Evolutionary conservation across 2,888 invertebrate species (phyloP).

Genomic region (Agrotis puta): DNA sequence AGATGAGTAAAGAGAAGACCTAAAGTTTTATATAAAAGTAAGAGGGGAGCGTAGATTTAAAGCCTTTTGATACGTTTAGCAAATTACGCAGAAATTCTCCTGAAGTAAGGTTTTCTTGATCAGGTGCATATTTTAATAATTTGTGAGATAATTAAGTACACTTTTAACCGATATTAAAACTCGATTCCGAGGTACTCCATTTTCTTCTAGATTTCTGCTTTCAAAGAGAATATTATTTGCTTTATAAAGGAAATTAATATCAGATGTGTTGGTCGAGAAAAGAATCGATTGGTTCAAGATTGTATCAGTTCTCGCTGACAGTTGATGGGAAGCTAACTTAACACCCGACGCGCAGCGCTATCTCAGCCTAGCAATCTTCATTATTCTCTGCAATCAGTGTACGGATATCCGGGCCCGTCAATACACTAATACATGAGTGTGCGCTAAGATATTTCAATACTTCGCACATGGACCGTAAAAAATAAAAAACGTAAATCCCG

Average conservation of each 20-base stretch:
- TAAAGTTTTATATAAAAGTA: conserved; percentile 9
- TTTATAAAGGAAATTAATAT: conserved; percentile 15
- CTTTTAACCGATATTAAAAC: conserved; percentile 5
- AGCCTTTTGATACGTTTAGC: conserved; percentile 7
- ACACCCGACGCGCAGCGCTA: conserved; percentile 19
- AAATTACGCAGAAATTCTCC: conserved; percentile 1
- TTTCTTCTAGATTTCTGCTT: not conserved
- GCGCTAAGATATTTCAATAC: conserved; percentile 12
- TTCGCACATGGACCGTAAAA: no score
- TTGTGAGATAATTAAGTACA: conserved; percentile 19
- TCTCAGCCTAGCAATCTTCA: conserved; percentile 40
- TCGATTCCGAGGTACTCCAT: not conserved
- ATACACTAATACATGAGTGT: conserved; percentile 5
- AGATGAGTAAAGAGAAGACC: not conserved
- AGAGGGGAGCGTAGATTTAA: conserved; percentile 17
- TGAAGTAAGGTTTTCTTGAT: not conserved
- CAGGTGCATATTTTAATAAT: conserved; percentile 37
- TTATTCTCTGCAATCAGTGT: conserved; percentile 47
- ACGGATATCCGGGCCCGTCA: conserved; percentile 40
- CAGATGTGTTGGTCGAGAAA: conserved; percentile 8
- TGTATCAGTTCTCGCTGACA: conserved; percentile 27
- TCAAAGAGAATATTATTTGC: not conserved
- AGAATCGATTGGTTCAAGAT: conserved; percentile 32
- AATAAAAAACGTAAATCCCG: not conserved
- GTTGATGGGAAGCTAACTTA: conserved; percentile 29